Percentiles rank a stretch among this genome's conserved stretches.
These are phyloP conservation scores for Sebastes umbrosus DNA, from an alignment of 2,797 vertebrate genomes.

Conservation along the genomic window DNA sequence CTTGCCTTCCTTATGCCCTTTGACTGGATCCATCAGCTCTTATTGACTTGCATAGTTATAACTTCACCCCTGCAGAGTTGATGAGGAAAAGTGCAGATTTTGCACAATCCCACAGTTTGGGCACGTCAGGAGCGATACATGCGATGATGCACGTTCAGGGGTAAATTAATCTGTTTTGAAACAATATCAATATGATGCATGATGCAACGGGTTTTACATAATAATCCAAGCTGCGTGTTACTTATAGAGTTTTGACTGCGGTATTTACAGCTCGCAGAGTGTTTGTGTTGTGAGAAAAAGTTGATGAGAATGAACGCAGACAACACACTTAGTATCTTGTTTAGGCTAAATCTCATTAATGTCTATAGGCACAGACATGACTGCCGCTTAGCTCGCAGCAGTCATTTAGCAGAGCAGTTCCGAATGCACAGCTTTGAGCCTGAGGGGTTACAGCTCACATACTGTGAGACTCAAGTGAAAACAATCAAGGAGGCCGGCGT, in stretches of 20 bases:
- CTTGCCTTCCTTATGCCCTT: slow-evolving; percentile 3
- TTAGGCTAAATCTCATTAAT: slow-evolving; percentile 55
- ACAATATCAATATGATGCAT: slow-evolving; percentile 7
- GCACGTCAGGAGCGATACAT: background rate
- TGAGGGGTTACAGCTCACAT: slow-evolving; percentile 48
- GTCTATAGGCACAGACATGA: slow-evolving; percentile 41
- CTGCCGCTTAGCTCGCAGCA: slow-evolving; percentile 42
- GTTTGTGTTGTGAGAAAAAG: slow-evolving; percentile 11
- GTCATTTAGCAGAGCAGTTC: slow-evolving; percentile 50
- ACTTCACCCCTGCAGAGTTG: slow-evolving; percentile 12
- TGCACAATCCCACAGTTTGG: slow-evolving; percentile 31
- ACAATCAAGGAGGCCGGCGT: slow-evolving; percentile 49
- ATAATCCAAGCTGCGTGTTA: background rate
- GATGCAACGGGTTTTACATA: background rate
- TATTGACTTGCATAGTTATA: slow-evolving; percentile 32
- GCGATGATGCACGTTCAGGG: slow-evolving; percentile 23
- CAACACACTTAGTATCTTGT: slow-evolving; percentile 45
- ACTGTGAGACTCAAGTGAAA: slow-evolving; percentile 48
- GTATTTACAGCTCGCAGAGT: slow-evolving; percentile 1
- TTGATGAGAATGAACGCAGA: slow-evolving; percentile 47
- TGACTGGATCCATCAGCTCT: slow-evolving; percentile 47
- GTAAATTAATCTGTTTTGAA: slow-evolving; percentile 41
- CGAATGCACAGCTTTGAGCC: slow-evolving; percentile 50
- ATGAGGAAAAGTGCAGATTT: slow-evolving; percentile 36
- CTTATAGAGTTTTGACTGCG: background rate